A percentile compares a stretch with the other conserved stretches of the same genome.
phyloP scores from a whole-genome alignment of 2,797 vertebrate genomes.

The Diplodus sargus region DNA sequence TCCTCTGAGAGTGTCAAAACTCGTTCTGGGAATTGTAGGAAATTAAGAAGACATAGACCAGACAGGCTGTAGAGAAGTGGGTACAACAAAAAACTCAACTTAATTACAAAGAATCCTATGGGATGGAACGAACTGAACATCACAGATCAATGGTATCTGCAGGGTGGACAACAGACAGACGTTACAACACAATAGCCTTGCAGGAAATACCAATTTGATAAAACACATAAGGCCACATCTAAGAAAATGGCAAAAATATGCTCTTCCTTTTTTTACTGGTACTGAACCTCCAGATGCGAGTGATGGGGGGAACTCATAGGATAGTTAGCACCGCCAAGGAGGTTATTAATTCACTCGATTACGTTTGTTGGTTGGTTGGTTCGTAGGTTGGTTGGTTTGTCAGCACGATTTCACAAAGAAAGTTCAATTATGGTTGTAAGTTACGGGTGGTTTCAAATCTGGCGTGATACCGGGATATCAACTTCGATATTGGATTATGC shows the following conservation, averaged over 20 bases:
- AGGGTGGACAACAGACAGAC: neutral
- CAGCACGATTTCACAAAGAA: no score
- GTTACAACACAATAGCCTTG: neutral
- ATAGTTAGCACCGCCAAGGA: no score
- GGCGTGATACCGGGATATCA: no score
- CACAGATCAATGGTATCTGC: neutral
- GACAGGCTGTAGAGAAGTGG: neutral
- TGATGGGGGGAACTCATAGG: neutral
- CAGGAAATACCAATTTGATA: conserved; percentile 2
- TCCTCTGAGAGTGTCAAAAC: neutral
- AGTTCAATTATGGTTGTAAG: no score
- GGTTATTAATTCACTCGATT: no score
- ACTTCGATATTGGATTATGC: no score
- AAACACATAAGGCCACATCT: neutral
- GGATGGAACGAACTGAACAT: neutral
- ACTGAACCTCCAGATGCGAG: neutral
- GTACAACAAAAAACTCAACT: neutral
- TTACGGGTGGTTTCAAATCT: no score
- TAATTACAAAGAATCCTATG: neutral
- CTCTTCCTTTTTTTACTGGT: neutral
- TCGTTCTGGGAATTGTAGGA: neutral
- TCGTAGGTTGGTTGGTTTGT: no score
- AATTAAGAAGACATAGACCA: neutral
- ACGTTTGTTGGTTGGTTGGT: no score
- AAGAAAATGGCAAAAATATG: neutral